Base-by-base conservation (phyloP, 2,797 vertebrate species). In the Dallia pectoralis region DNA sequence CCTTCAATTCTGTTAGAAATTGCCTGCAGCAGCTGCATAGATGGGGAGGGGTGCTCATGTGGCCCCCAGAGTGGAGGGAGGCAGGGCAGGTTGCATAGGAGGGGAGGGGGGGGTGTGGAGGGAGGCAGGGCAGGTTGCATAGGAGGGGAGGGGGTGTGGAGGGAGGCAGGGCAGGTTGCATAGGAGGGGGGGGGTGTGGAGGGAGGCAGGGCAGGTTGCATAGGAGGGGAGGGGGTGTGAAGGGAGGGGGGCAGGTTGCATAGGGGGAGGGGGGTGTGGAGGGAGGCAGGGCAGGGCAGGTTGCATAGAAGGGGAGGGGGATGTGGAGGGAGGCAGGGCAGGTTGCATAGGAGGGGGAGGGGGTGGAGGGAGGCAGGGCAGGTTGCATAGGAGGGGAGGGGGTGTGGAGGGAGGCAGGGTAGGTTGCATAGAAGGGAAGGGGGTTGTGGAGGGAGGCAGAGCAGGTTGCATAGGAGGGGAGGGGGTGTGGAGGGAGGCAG, bases 201-300 rank as follows among this genome's bases (percentile, higher is more conserved):
- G 82, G 87, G 72, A 91, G 91, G 84, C 88, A 86, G 92, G 91
- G 84, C 91, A 84, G 83, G 86, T 88, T 88, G 84, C 74, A 78
- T 78, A 53, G 74, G 69, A 74, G 74, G 70, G 72, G 67, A 81
- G 66, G 81, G 76, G 76, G 84, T 93, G 92, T 89, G 81, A 81
- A 88, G 82, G 87, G 72, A 91, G 91, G 84, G 86, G 92, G 91
- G 84, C 91, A 84, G 83, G 86, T 88, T 88, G 84, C 74, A 78
- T 78, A 53, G 74, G 69, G 73, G 74, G 70, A 71, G 67, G 81
- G 66, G 81, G 76, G 76, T 48, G 79, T 89, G 81, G 81, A 88
- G 82, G 87, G 72, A 91, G 91, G 84, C 88, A 86, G 92, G 91
- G 84, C 91, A 84, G 83, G 91, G 86, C 88, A 93, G 90, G 86